phyloP scores from a whole-genome alignment of 1,140 invertebrate species.

The Pararge aegeria region DNA sequence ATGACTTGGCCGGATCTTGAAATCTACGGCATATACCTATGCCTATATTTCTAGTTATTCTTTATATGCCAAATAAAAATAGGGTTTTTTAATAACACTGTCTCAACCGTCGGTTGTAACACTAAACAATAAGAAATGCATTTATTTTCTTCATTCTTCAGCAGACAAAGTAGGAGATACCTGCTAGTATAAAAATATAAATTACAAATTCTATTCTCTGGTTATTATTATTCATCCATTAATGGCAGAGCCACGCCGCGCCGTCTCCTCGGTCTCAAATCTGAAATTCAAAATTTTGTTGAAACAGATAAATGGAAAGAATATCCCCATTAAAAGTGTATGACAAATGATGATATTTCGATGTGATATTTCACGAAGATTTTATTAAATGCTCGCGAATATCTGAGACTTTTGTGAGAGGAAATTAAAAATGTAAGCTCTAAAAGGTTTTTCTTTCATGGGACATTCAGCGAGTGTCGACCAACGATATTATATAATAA shows the following conservation, averaged over 20 bases:
- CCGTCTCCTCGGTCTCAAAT: constrained; percentile 40
- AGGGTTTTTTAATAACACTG: too few species aligned
- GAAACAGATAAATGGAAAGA: constrained; percentile 65
- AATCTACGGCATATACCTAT: too few species aligned
- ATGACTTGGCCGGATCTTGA: too few species aligned
- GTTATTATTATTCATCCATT: constrained; percentile 66
- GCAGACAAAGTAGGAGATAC: constrained; percentile 24
- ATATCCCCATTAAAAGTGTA: constrained; percentile 50
- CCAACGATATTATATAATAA: neutral
- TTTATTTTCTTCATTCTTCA: neutral
- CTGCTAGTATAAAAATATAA: constrained; percentile 55
- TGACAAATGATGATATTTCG: constrained; percentile 43
- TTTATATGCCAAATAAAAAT: too few species aligned
- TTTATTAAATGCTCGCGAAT: constrained; percentile 19
- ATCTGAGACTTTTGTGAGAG: constrained; percentile 15
- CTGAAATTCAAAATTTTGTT: constrained; percentile 69
- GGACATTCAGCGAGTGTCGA: neutral
- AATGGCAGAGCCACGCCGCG: constrained; percentile 45
- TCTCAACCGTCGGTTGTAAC: too few species aligned
- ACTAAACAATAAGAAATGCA: too few species aligned
- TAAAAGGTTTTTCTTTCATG: constrained; percentile 7
- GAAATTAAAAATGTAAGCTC: constrained; percentile 35
- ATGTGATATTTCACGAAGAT: constrained; percentile 20
- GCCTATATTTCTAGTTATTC: too few species aligned
- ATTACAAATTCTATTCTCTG: constrained; percentile 54